These are phyloP conservation scores for Ctena decussata DNA, from an alignment of 2,888 invertebrate genomes.

Conservation along the genomic window DNA sequence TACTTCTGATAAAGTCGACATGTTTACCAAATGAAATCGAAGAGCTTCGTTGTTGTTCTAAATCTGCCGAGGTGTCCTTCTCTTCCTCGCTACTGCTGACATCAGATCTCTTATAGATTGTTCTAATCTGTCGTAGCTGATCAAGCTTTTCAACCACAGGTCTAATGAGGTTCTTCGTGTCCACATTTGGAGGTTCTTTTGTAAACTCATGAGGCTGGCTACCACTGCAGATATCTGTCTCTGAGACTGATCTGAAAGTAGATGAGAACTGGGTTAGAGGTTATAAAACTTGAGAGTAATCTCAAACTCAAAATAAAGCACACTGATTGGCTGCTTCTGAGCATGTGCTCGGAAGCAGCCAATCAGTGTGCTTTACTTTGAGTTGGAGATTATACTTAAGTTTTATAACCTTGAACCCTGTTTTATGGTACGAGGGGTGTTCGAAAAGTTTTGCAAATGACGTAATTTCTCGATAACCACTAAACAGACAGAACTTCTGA, in stretches of 20 bases:
- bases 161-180: conserved; percentile 65
- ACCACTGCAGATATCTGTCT: conserved; percentile 68
- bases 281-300: too few relatives aligned
- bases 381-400: too few relatives aligned
- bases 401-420: too few relatives aligned
- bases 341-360: too few relatives aligned
- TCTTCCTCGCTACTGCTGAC: conserved; percentile 59
- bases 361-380: too few relatives aligned
- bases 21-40: conserved; percentile 41
- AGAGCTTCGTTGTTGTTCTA: conserved; percentile 31
- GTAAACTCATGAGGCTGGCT: conserved; percentile 80
- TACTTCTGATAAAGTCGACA: conserved; percentile 62
- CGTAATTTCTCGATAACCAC: too few relatives aligned
- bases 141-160: conserved; percentile 84
- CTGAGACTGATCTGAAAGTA: conserved; percentile 65
- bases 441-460: too few relatives aligned
- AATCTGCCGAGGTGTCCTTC: background rate
- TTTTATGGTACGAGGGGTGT: too few relatives aligned
- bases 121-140: conserved; percentile 91
- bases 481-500: too few relatives aligned
- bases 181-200: conserved; percentile 78
- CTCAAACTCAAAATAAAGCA: too few relatives aligned
- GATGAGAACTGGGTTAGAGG: too few relatives aligned
- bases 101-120: conserved; percentile 91
- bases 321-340: too few relatives aligned